Evolutionary conservation across 2,113 vertebrate species (phyloP).

Genomic region (Psophia crepitans): DNA sequence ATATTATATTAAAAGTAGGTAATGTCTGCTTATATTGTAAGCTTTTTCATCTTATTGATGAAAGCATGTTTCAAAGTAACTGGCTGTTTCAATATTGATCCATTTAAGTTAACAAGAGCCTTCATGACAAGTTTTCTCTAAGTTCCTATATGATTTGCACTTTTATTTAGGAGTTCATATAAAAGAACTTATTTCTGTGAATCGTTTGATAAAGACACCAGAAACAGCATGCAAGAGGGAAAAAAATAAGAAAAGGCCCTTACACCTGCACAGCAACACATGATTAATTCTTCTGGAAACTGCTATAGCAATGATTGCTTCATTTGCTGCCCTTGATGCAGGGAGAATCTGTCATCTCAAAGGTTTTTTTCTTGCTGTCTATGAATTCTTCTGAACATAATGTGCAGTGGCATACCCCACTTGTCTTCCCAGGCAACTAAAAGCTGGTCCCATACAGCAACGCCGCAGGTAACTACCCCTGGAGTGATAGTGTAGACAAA

Average conservation of each 20-base stretch:
- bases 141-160: background rate
- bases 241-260: background rate
- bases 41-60: background rate
- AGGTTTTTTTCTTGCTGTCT: background rate
- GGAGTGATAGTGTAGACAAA: background rate
- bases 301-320: background rate
- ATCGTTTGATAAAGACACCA: background rate
- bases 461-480: background rate
- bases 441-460: background rate
- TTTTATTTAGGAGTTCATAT: background rate
- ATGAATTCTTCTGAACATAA: background rate
- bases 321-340: background rate
- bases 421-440: background rate
- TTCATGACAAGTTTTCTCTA: background rate
- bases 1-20: background rate
- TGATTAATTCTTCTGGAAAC: slow-evolving; percentile 21
- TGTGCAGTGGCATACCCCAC: background rate
- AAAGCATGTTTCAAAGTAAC: background rate
- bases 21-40: background rate
- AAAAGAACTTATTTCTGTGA: slow-evolving; percentile 5
- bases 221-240: background rate
- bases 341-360: background rate
- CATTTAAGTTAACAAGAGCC: background rate
- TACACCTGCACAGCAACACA: background rate
- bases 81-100: slow-evolving; percentile 21